Evolutionary conservation across 1,140 invertebrate genomes (phyloP), one percentile per base, ranked within the genome.

Genomic region (Brachionus sp.): DNA sequence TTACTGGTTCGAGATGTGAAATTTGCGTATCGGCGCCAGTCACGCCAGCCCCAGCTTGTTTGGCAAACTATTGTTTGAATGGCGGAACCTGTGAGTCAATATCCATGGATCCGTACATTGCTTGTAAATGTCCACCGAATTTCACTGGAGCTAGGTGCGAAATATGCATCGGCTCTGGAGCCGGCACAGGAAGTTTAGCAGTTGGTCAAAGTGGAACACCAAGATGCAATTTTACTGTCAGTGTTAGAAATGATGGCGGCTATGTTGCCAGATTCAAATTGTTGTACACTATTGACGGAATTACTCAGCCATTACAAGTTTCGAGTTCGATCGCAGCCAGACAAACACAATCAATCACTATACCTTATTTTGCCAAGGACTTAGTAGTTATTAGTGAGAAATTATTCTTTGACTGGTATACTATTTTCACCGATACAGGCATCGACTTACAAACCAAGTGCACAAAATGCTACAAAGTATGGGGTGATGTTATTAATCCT

Each of bases 391-490:
- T 66, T 35, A 25, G 19, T 7, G 77, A 80, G 25, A 62, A 37
- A 66, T 53, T 44, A 19, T 39, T 23, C 12, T 29, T 57, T 39
- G 23, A 37, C 7, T 80, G 77, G 77, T n/a, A 44, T 6, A 80
- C 50, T 7, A 80, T 80, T 3, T 57, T 66, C 77, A 42, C 35
- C n/a, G 77, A 80, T 16, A 62, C 50, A 12, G 50, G 50, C 12
- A 80, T 80, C 5, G 23, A 80, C 50, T 62, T 66, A 9, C 35
- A 29, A 33, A 80, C 77, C 19, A 57, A 80, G 57, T 80, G 77
- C 42, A 80, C 77, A 80, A 80, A 80, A 62, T 80, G 77, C 39
- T 80, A 80, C 25, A 80, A 80, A 80, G 39, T 44, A n/a, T 80
- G 77, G 77, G 77, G 77, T 62, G 33, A 33, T 39, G 9, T 16